Evolutionary conservation across 2,888 invertebrate species (phyloP), one percentile per base, ranked within the genome.

Genomic region (Rhopalosiphum nymphaeae): DNA sequence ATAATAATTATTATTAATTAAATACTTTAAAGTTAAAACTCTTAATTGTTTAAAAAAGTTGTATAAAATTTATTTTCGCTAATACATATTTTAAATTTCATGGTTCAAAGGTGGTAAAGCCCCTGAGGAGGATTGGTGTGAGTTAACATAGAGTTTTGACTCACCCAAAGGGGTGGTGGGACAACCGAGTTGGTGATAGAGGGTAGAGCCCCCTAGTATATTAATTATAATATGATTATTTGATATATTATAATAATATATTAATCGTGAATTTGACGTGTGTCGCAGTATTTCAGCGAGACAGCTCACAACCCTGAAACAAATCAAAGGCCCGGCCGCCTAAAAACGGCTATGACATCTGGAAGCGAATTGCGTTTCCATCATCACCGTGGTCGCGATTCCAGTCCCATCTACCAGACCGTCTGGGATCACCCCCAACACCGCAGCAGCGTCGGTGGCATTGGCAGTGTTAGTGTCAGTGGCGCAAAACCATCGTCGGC

Each of bases 271-370:
- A 36, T 78, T 78, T 78, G 16, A 7, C 29, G 11, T 84, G 10
- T 26, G 44, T n/a, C 96, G 36, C 96, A 98, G 98, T 98, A 98
- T 96, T 98, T 98, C 96, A 97, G 98, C 95, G 98, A 98, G 96
- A 98, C 98, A 95, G 98, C 98, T 46, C 98, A 98, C 96, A 98
- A 98, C 96, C 98, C 98, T 88, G 98, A 98, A 96, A 97, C 98
- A 95, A 98, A 98, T 96, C 98, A 97, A 96, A 96, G 97, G 94
- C 96, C 96, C 84, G 94, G 94, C 13, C 96, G 96, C 44, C 95
- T 96, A 78, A 95, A 96, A 91, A 96, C 96, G 4, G 96, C 96
- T 11, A 95, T 94, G 94, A 84, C 94, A 87, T 78, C 91, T 56
- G 91, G 94, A 57, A 94, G 89, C 42, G 91, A 94, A 44, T 56